phyloP scores from a whole-genome alignment of 1,140 invertebrate genomes.

The Drosophila leontia region DNA sequence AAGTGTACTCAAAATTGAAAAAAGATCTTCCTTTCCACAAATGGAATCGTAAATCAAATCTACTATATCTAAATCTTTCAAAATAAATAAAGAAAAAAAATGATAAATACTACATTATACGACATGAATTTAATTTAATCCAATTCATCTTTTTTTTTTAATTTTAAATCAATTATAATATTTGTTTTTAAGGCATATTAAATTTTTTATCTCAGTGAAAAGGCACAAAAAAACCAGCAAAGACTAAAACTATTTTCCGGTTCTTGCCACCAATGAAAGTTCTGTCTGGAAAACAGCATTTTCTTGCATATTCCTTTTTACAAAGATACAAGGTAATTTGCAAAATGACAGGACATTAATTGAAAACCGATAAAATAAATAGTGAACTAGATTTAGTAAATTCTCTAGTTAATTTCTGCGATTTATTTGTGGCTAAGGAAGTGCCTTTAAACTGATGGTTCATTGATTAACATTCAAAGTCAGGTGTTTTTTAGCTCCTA shows the following conservation, averaged over 20 bases:
- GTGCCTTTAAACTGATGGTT: no score
- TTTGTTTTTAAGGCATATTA: neutral
- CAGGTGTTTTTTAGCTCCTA: neutral
- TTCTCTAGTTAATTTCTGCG: neutral
- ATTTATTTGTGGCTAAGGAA: neutral
- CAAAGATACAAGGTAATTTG: neutral
- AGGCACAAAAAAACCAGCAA: neutral
- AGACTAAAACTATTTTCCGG: constrained; percentile 61
- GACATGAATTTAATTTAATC: no score
- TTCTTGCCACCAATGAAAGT: constrained; percentile 66
- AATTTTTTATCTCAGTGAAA: neutral
- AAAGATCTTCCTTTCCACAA: neutral
- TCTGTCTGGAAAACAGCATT: constrained; percentile 30
- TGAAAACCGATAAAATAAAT: constrained; percentile 3
- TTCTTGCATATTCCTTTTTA: constrained; percentile 14
- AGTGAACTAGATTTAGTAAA: no score
- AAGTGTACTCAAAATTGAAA: neutral
- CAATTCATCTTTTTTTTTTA: no score
- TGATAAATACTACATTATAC: no score
- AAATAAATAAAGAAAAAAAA: no score
- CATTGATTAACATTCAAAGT: neutral
- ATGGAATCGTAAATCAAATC: no score
- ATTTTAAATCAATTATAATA: neutral
- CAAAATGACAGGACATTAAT: constrained; percentile 7
- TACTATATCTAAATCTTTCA: no score